Evolutionary conservation across 2,888 invertebrate genomes (phyloP), one percentile per base, ranked within the genome.

Genomic region (Nyleta sp.): DNA sequence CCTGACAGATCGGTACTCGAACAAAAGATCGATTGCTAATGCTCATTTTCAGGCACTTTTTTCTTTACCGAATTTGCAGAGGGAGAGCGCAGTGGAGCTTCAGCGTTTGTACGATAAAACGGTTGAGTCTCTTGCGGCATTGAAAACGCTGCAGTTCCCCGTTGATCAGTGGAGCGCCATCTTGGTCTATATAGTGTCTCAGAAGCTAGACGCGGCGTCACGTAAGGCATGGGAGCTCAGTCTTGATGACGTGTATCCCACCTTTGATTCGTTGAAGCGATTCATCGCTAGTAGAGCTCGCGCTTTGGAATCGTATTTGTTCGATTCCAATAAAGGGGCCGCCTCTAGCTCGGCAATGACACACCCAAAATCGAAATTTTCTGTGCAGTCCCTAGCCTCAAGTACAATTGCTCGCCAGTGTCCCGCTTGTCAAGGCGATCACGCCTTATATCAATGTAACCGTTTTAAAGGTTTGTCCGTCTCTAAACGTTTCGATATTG

Each of bases 171-270:
- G 52, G 52, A 28, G 28, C 13, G 52, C 40, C 10, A 5, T 65
- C 0, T 24, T 65, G 0, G 42, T 65, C 3, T 52, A 18, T 24
- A n/a, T 52, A 8, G 2, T 52, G 5, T 40, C 52, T 6, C 1
- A n/a, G 1, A 67, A 67, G 13, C 11, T 67, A 2, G 65, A 67
- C 40, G 13, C 44, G 6, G 53, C 13, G 11, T 15, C 53, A 1
- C 38, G 53, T 5, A 53, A 20, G 8, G 65, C 44, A 1, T 67
- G 44, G 38, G 50, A 62, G 7, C 22, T 55, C 10, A 38, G 55
- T 22, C 2, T 55, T 1, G 5, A 18, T 11, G 10, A 7, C 5
- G 38, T 7, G 2, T 60, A 33, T 46, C 60, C 60, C 0, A 13
- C 22, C 0, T 46, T 46, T 10, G 13, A 17, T 2, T 3, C 18